Percentiles rank a stretch among this genome's conserved stretches.
Conservation (phyloP, 1,140 invertebrate species). For the Ylistrum balloti region DNA sequence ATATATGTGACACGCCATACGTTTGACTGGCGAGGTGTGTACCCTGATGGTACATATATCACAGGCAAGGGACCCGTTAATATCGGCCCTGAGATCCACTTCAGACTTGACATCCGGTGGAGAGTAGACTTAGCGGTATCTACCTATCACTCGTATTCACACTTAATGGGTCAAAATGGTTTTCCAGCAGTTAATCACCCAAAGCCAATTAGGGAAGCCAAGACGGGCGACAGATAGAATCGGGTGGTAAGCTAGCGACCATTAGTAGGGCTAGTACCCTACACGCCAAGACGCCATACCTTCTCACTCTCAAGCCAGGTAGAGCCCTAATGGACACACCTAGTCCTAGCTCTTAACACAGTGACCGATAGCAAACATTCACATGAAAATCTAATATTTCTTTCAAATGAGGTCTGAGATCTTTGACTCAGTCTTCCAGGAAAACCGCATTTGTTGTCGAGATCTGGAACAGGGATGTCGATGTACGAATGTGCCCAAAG, state of each 20-base stretch:
- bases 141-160: constrained; percentile 14
- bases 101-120: constrained; percentile 17
- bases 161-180: constrained; percentile 32
- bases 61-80: background rate
- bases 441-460: background rate
- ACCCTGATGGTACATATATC: constrained; percentile 16
- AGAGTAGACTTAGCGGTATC: background rate
- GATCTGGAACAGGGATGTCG: background rate
- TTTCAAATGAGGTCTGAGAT: background rate
- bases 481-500: background rate
- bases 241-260: background rate
- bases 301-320: background rate
- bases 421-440: background rate
- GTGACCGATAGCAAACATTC: background rate
- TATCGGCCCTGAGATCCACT: constrained; percentile 21
- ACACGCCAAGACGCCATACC: background rate
- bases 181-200: constrained; percentile 26
- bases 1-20: background rate
- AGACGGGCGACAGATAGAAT: background rate
- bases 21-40: background rate
- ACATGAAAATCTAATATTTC: constrained; percentile 9
- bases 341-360: background rate
- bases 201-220: background rate
- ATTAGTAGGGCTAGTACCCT: background rate
- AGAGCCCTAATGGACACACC: background rate